Evolutionary conservation across 35 echinoderm and acorn worm genomes (phyloP).

Genomic region (Stichopus chloronotus): DNA sequence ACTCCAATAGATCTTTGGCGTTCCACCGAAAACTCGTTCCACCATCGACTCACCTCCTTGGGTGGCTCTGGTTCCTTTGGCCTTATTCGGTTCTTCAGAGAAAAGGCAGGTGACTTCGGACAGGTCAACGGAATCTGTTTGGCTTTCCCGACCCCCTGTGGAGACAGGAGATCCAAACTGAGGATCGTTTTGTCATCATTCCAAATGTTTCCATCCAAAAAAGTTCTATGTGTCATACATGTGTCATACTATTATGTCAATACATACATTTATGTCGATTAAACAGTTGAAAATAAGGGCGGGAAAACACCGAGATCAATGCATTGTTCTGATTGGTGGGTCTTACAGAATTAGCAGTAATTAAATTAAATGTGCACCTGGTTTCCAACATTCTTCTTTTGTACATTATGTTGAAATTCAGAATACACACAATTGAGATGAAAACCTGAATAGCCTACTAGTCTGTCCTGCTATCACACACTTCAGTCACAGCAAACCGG

Average conservation of each 20-base stretch:
- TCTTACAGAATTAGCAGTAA: no score
- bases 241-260: no score
- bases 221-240: not conserved
- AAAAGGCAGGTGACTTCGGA: conserved; percentile 91
- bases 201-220: not conserved
- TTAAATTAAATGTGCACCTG: no score
- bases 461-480: no score
- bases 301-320: not conserved
- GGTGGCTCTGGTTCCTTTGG: conserved; percentile 45
- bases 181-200: not conserved
- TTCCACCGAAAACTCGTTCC: no score
- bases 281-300: not conserved
- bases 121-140: conserved; percentile 64
- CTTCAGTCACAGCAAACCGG: no score
- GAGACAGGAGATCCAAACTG: not conserved
- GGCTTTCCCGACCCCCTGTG: conserved; percentile 73
- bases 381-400: no score
- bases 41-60: not conserved
- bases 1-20: no score
- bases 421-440: no score
- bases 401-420: no score
- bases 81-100: conserved; percentile 80
- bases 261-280: no score
- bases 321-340: not conserved
- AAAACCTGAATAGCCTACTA: no score